Conservation (phyloP, 2,888 invertebrate genomes). For the Heliconius ismenius region DNA sequence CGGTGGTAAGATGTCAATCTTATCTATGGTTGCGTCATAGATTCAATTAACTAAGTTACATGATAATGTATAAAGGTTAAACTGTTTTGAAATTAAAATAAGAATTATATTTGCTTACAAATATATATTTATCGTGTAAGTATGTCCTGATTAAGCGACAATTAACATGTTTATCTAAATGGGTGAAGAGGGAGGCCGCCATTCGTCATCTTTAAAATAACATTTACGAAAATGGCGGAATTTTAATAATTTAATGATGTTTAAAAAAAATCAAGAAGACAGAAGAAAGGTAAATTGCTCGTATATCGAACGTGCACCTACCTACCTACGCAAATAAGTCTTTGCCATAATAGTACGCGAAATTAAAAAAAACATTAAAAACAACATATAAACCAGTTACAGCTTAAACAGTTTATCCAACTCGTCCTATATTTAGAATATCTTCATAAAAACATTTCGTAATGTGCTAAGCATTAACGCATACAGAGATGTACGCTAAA, state of each 20-base stretch:
- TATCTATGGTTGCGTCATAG: background rate
- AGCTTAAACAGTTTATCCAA: background rate
- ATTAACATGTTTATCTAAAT: no score
- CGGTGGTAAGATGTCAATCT: conserved; percentile 1
- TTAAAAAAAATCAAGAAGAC: no score
- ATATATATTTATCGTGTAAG: no score
- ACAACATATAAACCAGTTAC: background rate
- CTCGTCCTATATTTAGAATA: background rate
- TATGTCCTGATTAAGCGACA: no score
- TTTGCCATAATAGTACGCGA: no score
- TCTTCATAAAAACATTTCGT: conserved; percentile 10
- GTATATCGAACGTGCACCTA: background rate
- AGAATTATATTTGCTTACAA: background rate
- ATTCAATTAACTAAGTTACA: background rate
- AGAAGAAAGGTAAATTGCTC: background rate
- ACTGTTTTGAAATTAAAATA: background rate
- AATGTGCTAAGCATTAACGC: conserved; percentile 1
- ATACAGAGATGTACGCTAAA: background rate
- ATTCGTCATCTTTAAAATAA: no score
- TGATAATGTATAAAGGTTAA: background rate
- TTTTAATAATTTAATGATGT: no score
- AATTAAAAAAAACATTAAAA: background rate
- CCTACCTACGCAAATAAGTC: no score
- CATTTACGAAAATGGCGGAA: no score
- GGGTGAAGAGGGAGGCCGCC: no score